Base-by-base conservation (phyloP, 2,888 invertebrate genomes). In the Quadroppia sp. region DNA sequence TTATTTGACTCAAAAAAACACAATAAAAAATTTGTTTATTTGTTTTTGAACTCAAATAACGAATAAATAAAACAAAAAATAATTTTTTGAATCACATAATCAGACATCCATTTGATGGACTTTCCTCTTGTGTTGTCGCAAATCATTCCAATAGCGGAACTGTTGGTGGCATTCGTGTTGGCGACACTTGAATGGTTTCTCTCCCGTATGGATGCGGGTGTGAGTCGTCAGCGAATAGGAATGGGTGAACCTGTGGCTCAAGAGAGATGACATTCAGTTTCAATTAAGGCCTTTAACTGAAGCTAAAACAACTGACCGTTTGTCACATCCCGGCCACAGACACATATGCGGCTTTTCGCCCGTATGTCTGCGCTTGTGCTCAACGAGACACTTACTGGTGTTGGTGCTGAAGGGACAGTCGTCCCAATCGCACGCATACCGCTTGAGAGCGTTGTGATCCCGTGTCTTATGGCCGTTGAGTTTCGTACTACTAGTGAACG, bases 281-380 rank as follows among this genome's bases (percentile, higher is more conserved):
- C 36, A 36, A 36, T 7, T 36, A 36, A 7, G 36, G n/a, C n/a
- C n/a, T n/a, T n/a, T n/a, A n/a, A n/a, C n/a, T n/a, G n/a, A n/a
- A n/a, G n/a, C n/a, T n/a, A 36, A 36, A 9, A 36, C 4, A 36
- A 36, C 36, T 9, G 9, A 36, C 11, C 17, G 45, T 45, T 45
- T 45, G 7, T 20, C 53, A 53, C 53, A 53, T 13, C 53, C 53
- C 23, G 53, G 53, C 53, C 53, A 53, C 17, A 25, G 53, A 53
- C 53, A 53, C 1, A 11, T 20, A 13, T 53, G 23, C 6, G 53
- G 53, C 23, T 53, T 53, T 13, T 53, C 53, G 23, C 53, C 53
- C 4, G 53, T 53, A 53, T 53, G 53, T 13, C 20, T 53, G 25
- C 53, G 53, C 23, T 2, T 9, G 53, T 53, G 53, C 13, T 53